Percentiles rank a stretch among this genome's conserved stretches.
Evolutionary conservation across 2,797 vertebrate genomes (phyloP).

Genomic region (Leptodactylus fallax): DNA sequence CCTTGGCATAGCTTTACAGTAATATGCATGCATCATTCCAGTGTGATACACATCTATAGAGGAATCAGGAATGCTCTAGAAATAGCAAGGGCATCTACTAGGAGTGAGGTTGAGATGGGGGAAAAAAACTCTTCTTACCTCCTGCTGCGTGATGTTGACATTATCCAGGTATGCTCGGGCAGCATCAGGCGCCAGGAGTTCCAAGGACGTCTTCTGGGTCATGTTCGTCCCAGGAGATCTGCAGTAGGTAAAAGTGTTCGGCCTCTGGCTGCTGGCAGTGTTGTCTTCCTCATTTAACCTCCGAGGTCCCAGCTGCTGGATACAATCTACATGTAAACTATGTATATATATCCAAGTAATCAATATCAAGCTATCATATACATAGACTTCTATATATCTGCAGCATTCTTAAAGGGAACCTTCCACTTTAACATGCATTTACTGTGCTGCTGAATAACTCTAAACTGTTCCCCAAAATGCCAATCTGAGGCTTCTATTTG

Average conservation of each 20-base stretch:
- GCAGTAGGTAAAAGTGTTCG: background rate
- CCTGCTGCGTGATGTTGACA: background rate
- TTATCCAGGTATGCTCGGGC: background rate
- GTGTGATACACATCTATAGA: background rate
- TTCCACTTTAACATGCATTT: background rate
- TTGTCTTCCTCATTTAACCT: slow-evolving; percentile 9
- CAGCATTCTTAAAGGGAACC: background rate
- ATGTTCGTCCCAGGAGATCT: slow-evolving; percentile 12
- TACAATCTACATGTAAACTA: background rate
- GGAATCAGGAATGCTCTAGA: too few species aligned
- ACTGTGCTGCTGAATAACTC: background rate
- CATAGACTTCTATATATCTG: background rate
- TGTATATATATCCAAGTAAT: background rate
- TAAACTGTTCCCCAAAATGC: background rate
- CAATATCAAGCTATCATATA: background rate
- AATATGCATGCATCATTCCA: slow-evolving; percentile 2
- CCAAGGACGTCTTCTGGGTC: slow-evolving; percentile 39
- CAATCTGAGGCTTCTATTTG: background rate
- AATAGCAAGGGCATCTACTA: background rate
- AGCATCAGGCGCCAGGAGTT: background rate
- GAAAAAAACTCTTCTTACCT: background rate
- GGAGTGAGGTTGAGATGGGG: background rate
- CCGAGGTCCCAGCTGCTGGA: background rate
- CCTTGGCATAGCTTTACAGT: slow-evolving; percentile 14
- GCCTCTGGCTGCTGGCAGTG: background rate